A percentile compares a stretch with the other conserved stretches of the same genome.
Conservation (phyloP, 2,888 invertebrate species). For the Mimumesa dahlbomi region DNA sequence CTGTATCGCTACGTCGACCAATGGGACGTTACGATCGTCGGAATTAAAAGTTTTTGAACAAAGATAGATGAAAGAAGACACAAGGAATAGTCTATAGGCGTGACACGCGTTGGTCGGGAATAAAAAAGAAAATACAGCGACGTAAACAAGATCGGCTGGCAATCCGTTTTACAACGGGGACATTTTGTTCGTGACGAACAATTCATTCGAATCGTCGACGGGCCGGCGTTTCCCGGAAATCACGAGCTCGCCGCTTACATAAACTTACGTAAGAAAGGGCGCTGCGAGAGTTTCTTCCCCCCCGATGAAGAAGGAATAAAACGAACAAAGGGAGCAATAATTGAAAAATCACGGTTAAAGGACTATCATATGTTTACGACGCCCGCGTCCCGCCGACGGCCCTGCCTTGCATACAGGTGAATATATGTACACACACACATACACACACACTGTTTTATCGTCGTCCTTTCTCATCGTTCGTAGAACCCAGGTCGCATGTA, state of each 20-base stretch:
- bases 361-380: slow-evolving; percentile 44
- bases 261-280: background rate
- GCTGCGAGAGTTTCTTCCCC: slow-evolving; percentile 7
- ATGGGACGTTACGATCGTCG: background rate
- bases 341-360: slow-evolving; percentile 21
- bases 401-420: slow-evolving; percentile 20
- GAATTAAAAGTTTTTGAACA: background rate
- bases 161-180: slow-evolving; percentile 1
- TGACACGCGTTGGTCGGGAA: too few species aligned
- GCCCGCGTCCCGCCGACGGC: slow-evolving; percentile 19
- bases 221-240: slow-evolving; percentile 5
- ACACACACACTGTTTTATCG: slow-evolving; percentile 40
- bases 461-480: slow-evolving; percentile 42
- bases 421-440: background rate
- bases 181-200: background rate
- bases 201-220: background rate
- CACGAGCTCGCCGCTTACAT: background rate
- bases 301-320: background rate
- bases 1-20: too few species aligned
- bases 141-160: background rate
- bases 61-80: too few species aligned
- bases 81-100: too few species aligned
- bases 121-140: background rate
- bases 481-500: slow-evolving; percentile 36
- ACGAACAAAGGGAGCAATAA: too few species aligned